These are phyloP conservation scores for Caerostris darwini DNA, from an alignment of 1,140 invertebrate genomes.

Conservation along the genomic window DNA sequence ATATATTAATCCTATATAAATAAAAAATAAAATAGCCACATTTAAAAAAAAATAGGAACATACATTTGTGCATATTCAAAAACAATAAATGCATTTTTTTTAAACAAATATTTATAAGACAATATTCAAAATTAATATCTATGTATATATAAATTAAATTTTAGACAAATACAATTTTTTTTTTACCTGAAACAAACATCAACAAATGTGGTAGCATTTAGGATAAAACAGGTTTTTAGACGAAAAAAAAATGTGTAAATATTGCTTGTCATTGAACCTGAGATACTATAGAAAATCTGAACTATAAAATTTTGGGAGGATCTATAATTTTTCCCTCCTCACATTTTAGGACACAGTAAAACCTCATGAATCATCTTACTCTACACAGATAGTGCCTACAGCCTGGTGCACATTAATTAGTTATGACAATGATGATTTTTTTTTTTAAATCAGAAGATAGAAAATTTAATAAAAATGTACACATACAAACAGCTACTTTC, in stretches of 20 bases:
- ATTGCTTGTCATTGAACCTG: conserved; percentile 8
- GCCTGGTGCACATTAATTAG: background rate
- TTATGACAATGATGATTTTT: background rate
- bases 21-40: background rate
- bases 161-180: background rate
- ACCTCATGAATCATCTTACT: background rate
- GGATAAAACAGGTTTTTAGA: background rate
- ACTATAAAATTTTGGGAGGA: conserved; percentile 20
- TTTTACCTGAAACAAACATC: background rate
- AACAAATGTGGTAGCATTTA: background rate
- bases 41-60: background rate
- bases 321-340: background rate
- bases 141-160: background rate
- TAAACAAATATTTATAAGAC: background rate
- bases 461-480: conserved; percentile 8
- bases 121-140: no score
- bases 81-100: background rate
- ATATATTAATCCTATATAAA: no score
- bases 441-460: background rate
- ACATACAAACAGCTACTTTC: background rate
- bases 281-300: conserved; percentile 20
- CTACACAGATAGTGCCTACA: background rate
- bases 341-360: background rate
- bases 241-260: background rate
- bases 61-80: background rate